Percentiles rank a stretch among this genome's conserved stretches.
phyloP scores from a whole-genome alignment of 1,140 invertebrate genomes.

The Brevipalpus yothersi region DNA sequence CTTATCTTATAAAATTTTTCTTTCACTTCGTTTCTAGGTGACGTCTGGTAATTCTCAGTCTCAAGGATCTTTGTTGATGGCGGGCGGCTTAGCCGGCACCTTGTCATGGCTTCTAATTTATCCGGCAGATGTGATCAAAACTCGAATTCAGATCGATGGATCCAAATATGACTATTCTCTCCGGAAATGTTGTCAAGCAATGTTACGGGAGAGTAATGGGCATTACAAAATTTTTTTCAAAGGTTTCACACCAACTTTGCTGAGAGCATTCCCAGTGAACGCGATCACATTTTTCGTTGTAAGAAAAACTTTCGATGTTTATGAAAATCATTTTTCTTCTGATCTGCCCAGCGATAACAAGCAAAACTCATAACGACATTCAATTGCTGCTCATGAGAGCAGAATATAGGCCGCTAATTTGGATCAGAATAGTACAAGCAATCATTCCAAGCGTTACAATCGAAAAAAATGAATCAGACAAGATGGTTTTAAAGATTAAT shows the following conservation, averaged over 20 bases:
- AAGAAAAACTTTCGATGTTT: slow-evolving; percentile 28
- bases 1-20: background rate
- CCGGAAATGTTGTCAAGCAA: background rate
- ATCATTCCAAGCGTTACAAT: no score
- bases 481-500: no score
- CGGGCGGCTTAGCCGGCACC: slow-evolving; percentile 56
- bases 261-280: slow-evolving; percentile 74
- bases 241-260: slow-evolving; percentile 44
- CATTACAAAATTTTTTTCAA: slow-evolving; percentile 37
- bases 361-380: no score
- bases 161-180: slow-evolving; percentile 10
- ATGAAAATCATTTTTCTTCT: slow-evolving; percentile 3
- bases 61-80: background rate
- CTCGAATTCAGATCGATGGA: slow-evolving; percentile 39
- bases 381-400: no score
- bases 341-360: no score
- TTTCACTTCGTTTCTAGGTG: background rate
- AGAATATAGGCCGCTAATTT: no score
- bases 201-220: slow-evolving; percentile 18
- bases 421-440: no score
- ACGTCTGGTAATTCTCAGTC: background rate
- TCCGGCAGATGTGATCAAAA: slow-evolving; percentile 70
- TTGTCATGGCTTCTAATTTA: slow-evolving; percentile 61
- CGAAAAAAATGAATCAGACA: no score
- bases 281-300: slow-evolving; percentile 68